Base-by-base conservation (phyloP, 2,888 invertebrate genomes). In the Platycheirus rosarum region DNA sequence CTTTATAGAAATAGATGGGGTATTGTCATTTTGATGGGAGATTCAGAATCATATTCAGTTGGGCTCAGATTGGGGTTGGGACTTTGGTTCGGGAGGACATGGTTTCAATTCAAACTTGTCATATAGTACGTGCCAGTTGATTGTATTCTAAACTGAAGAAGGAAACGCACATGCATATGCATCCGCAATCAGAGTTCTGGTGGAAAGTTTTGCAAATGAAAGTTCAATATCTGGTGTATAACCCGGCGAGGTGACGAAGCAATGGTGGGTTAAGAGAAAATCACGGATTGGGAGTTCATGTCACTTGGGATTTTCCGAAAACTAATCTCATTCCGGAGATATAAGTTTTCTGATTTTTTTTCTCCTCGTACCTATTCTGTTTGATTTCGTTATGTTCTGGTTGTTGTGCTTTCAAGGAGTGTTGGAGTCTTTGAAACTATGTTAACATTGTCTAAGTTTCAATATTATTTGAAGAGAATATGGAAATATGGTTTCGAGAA, bases 101-200 rank as follows among this genome's bases (percentile, higher is more conserved):
- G 75, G 60, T 60, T 80, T 75, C 79, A 80, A 80, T 80, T 29
- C 40, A 65, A 80, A 75, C 70, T 75, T 80, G 69, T 75, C 79
- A 75, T 80, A 46, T 37, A 75, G 69, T 70, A 80, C 79, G 79
- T 80, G 79, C 62, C 55, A 57, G 62, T 75, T 44, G 69, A 57
- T 57, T 63, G 32, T 62, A 23, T 62, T 44, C 23, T 42, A 40
- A 37, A 37, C 23, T 29, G 9, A 57, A 37, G 44, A 42, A 37
- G 44, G 16, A 26, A 70, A 63, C 57, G 69, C 75, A 80, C 57
- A 75, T 63, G 68, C 55, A 51, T n/a, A n/a, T 75, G 75, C 35
- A 75, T 70, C 46, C 46, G 60, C 70, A 75, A 75, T 66, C 75
- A 80, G 79, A 65, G 40, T 60, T 75, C 32, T 65, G 75, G 18